Percentiles rank a stretch among this genome's conserved stretches.
Conservation (phyloP, 2,888 invertebrate species). For the Myathropa florea region DNA sequence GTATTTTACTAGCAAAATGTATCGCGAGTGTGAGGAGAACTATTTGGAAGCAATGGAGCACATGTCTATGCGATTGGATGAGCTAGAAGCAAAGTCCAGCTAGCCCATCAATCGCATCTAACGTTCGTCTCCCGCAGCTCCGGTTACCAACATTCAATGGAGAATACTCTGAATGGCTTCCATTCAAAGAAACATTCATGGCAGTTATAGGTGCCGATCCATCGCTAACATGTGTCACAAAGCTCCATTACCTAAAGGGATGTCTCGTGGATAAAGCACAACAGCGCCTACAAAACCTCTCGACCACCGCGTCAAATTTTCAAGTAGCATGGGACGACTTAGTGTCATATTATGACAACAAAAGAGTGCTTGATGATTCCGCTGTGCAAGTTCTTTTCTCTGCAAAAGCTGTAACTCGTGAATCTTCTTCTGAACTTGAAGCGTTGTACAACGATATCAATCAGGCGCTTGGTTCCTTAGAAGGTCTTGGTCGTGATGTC, state of each 20-base stretch:
- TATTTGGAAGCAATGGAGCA: too few species aligned
- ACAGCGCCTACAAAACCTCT: too few species aligned
- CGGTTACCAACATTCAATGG: too few species aligned
- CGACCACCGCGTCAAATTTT: too few species aligned
- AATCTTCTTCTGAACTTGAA: constrained; percentile 24
- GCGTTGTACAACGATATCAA: constrained; percentile 17
- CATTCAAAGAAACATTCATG: constrained; percentile 13
- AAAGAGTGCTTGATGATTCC: constrained; percentile 10
- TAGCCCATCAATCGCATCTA: too few species aligned
- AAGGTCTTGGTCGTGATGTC: constrained; percentile 9
- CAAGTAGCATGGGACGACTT: constrained; percentile 22
- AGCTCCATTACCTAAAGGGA: too few species aligned
- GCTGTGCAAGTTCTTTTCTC: constrained; percentile 5
- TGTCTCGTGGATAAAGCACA: too few species aligned
- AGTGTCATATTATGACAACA: constrained; percentile 18
- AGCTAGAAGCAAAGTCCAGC: too few species aligned
- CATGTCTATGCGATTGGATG: too few species aligned
- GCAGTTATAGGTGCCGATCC: neutral
- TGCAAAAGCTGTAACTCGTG: constrained; percentile 8
- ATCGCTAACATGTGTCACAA: constrained; percentile 4
- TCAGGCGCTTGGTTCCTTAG: neutral
- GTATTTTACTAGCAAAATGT: too few species aligned
- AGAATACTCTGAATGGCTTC: neutral
- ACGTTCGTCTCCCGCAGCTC: too few species aligned
- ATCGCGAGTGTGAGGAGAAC: too few species aligned